Base-by-base conservation (phyloP, 2,113 vertebrate species). In the Triplophysa siluroides region DNA sequence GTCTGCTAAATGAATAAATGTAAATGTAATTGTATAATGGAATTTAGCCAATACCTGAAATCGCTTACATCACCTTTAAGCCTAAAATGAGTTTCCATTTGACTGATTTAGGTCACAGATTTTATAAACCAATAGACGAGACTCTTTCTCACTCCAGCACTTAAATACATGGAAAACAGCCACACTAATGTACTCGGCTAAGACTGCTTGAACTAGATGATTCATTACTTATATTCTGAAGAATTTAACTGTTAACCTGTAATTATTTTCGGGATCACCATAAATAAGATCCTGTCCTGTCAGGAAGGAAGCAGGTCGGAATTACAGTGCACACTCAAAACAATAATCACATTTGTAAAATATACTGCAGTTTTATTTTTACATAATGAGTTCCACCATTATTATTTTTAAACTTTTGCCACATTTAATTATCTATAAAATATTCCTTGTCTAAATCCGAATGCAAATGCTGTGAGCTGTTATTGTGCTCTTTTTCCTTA, bases 321-420 rank as follows among this genome's bases (percentile, higher is more conserved):
- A 73, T 73, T 74, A 61, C 38, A 72, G 6, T 7, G 11, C 29
- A 43, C 13, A 23, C 13, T 61, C 54, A 74, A 74, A 60, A 74
- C 29, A 73, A 60, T 41, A 60, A 73, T 60, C 29, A 73, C 21
- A 12, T 2, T 12, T 58, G 52, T 58, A 18, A 72, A 29, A 12
- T 29, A 33, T 33, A 33, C 4, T 6, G 29, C 29, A 33, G 5
- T 29, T 29, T 29, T 29, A 29, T 29, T 29, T 29, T 29, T 29
- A 29, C 29, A 29, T 29, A 4, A 29, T 29, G 29, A 29, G 29
- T 29, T 29, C 29, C 29, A 29, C 29, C 29, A 4, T 29, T 29
- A 29, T 29, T 29, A 29, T 29, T 29, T 29, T 29, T 38, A 7
- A 1, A 38, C 33, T 38, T 45, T 45, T 12, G 43, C 9, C 43